Conservation (phyloP, 2,888 invertebrate genomes). For the Melanargia galathea region DNA sequence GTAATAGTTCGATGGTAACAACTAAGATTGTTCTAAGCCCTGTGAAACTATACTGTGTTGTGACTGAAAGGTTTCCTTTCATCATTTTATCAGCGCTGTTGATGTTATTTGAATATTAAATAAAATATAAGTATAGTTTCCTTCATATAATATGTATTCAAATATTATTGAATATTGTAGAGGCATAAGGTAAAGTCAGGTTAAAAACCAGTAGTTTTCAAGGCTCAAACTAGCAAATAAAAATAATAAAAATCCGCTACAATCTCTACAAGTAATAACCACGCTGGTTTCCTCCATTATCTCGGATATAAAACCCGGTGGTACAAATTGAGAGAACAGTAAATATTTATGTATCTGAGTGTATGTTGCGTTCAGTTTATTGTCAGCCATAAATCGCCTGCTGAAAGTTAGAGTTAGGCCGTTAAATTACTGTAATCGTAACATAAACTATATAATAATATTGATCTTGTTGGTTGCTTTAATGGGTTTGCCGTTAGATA, state of each 20-base stretch:
- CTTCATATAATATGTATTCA: too few relatives aligned
- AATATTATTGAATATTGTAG: neutral
- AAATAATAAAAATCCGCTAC: constrained; percentile 1
- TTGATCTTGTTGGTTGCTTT: constrained; percentile 19
- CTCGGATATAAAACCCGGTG: constrained; percentile 8
- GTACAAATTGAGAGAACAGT: constrained; percentile 31
- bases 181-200: too few relatives aligned
- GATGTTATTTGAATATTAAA: too few relatives aligned
- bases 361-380: constrained; percentile 37
- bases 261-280: neutral
- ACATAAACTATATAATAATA: constrained; percentile 23
- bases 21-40: too few relatives aligned
- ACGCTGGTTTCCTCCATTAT: constrained; percentile 21
- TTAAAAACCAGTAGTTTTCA: neutral
- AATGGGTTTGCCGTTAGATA: constrained; percentile 5
- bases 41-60: too few relatives aligned
- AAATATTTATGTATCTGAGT: constrained; percentile 39
- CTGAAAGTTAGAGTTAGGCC: constrained; percentile 30
- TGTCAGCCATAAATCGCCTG: constrained; percentile 38
- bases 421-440: constrained; percentile 32
- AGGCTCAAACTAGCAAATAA: neutral
- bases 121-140: too few relatives aligned
- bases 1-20: too few relatives aligned
- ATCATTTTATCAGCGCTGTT: too few relatives aligned
- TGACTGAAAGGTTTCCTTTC: too few relatives aligned